Evolutionary conservation across 2,113 vertebrate species (phyloP).

Genomic region (Phrynosoma platyrhinos): DNA sequence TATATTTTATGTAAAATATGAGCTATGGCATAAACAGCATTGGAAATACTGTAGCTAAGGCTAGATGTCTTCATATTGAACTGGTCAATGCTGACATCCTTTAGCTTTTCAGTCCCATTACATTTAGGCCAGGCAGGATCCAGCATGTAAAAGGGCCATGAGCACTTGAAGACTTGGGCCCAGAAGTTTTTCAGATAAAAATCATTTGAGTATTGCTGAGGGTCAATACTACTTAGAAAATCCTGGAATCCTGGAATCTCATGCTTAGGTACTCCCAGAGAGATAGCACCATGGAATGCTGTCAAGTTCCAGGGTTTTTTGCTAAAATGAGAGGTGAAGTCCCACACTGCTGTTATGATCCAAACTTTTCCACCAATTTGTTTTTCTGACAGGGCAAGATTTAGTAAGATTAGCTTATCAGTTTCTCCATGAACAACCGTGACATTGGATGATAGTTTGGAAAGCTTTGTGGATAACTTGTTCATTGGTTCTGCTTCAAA

Average conservation of each 20-base stretch:
- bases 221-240: constrained; percentile 14
- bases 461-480: neutral
- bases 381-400: neutral
- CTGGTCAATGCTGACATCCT: neutral
- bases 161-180: neutral
- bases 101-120: neutral
- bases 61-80: constrained; percentile 2
- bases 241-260: constrained; percentile 21
- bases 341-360: neutral
- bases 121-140: neutral
- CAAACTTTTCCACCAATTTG: neutral
- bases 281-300: constrained; percentile 21
- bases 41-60: constrained; percentile 12
- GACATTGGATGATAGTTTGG: neutral
- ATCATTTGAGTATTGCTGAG: constrained; percentile 4
- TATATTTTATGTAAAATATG: neutral
- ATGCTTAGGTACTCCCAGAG: neutral
- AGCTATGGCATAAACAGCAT: constrained; percentile 10
- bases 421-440: constrained; percentile 4
- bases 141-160: neutral
- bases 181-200: constrained; percentile 5
- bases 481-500: neutral
- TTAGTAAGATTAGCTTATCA: neutral
- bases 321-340: neutral
- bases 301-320: neutral